These are phyloP conservation scores for Lysiphlebus fabarum DNA, from an alignment of 1,140 invertebrate species.

Conservation along the genomic window DNA sequence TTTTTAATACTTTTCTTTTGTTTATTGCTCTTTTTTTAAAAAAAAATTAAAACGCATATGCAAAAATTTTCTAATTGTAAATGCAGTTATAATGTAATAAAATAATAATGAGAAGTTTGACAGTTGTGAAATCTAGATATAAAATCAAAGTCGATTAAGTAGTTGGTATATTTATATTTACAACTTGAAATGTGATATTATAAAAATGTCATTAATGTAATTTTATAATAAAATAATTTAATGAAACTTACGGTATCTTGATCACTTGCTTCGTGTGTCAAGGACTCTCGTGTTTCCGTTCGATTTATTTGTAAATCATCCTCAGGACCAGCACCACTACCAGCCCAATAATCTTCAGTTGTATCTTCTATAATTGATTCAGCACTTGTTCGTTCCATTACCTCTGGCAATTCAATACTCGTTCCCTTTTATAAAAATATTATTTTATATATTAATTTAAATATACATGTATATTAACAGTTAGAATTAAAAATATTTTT, in stretches of 20 bases:
- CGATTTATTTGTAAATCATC: conserved; percentile 41
- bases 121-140: not conserved
- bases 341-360: conserved; percentile 54
- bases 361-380: conserved; percentile 46
- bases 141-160: not conserved
- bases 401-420: conserved; percentile 37
- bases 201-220: not conserved
- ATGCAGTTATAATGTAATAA: not conserved
- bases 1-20: too few species aligned
- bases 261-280: conserved; percentile 66
- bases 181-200: not conserved
- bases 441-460: not conserved
- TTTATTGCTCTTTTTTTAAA: too few species aligned
- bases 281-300: conserved; percentile 64
- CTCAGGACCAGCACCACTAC: conserved; percentile 51
- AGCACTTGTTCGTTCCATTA: conserved; percentile 38
- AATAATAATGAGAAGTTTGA: not conserved
- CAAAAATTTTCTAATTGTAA: too few species aligned
- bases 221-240: too few species aligned
- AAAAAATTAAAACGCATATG: too few species aligned
- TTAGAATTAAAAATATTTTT: not conserved
- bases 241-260: conserved; percentile 62
- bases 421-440: conserved; percentile 31
- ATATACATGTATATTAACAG: not conserved
- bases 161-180: not conserved